These are phyloP conservation scores for Myotis davidii DNA, from an alignment of 2,113 vertebrate genomes.

Conservation along the genomic window DNA sequence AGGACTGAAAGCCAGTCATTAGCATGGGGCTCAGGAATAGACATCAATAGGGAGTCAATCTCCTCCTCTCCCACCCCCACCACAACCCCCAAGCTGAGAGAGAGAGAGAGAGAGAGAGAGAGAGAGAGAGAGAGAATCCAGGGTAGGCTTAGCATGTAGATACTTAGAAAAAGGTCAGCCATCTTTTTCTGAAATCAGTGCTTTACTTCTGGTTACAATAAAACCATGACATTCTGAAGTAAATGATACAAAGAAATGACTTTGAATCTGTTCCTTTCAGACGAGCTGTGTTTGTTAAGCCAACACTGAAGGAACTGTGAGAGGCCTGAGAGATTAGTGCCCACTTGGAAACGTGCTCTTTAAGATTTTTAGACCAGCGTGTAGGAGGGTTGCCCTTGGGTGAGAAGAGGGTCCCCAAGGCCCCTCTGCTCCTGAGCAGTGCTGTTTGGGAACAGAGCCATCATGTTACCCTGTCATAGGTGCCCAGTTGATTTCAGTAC, in stretches of 20 bases:
- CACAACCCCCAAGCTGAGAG: not conserved
- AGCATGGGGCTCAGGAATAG: not conserved
- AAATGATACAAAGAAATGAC: not conserved
- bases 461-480: not conserved
- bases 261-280: conserved; percentile 30
- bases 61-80: not conserved
- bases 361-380: not conserved
- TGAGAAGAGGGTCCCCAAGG: not conserved
- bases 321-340: conserved; percentile 26
- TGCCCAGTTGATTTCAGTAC: not conserved
- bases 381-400: not conserved
- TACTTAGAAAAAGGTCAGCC: not conserved
- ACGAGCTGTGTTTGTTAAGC: conserved; percentile 1
- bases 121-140: not conserved
- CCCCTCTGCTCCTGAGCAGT: not conserved
- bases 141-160: not conserved
- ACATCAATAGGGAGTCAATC: not conserved
- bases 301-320: not conserved
- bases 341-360: conserved; percentile 47
- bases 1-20: not conserved
- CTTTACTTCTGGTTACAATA: not conserved
- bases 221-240: not conserved
- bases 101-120: no score
- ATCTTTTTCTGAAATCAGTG: not conserved
- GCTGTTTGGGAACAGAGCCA: not conserved